These are phyloP conservation scores for Megalops cyprinoides DNA, from an alignment of 2,797 vertebrate genomes.

Conservation along the genomic window DNA sequence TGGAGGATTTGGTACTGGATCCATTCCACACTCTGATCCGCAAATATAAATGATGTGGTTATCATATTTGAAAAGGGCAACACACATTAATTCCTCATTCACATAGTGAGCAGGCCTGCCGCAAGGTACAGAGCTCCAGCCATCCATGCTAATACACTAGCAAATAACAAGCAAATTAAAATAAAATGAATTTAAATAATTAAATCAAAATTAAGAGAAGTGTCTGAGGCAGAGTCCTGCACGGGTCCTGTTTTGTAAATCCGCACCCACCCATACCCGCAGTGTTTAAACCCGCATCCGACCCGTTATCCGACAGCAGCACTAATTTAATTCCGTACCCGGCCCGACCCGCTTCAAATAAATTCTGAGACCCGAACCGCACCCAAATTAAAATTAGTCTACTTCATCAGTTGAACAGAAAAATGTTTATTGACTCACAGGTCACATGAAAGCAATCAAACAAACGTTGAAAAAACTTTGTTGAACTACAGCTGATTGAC, in stretches of 20 bases:
- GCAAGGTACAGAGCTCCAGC: background rate
- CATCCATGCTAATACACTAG: background rate
- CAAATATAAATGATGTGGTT: background rate
- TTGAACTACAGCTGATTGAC: too few species aligned
- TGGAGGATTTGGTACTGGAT: background rate
- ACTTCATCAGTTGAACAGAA: too few species aligned
- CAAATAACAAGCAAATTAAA: background rate
- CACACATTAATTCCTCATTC: background rate
- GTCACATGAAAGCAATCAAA: too few species aligned
- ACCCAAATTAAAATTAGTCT: too few species aligned
- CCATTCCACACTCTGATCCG: background rate
- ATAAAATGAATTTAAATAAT: background rate
- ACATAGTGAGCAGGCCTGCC: background rate
- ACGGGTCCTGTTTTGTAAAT: background rate
- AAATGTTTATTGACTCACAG: too few species aligned
- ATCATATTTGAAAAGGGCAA: background rate
- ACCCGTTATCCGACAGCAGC: too few species aligned
- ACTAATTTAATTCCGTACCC: too few species aligned
- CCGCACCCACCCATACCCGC: background rate
- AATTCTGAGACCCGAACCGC: too few species aligned
- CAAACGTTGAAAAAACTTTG: too few species aligned
- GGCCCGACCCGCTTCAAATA: too few species aligned
- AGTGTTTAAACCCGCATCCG: background rate
- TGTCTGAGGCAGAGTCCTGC: background rate
- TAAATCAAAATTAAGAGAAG: background rate